Percentiles rank a stretch among this genome's conserved stretches.
These are phyloP conservation scores for Phoebastria nigripes DNA, from an alignment of 2,797 vertebrate species.

Conservation along the genomic window DNA sequence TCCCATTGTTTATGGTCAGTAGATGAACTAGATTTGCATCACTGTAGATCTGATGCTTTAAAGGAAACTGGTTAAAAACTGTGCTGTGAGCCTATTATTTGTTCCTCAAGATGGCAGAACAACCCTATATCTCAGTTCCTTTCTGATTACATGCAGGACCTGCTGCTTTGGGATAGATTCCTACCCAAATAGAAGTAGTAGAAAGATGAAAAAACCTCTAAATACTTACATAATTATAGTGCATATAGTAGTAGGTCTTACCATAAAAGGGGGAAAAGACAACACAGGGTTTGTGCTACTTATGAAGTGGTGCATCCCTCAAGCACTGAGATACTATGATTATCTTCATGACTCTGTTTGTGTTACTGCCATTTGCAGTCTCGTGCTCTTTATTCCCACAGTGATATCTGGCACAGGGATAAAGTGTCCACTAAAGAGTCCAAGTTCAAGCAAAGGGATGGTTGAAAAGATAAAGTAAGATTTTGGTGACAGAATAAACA, in stretches of 20 bases:
- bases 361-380: background rate
- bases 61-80: background rate
- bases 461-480: background rate
- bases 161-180: background rate
- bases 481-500: background rate
- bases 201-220: background rate
- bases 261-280: conserved; percentile 3
- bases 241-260: background rate
- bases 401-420: background rate
- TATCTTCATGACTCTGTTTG: background rate
- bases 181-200: background rate
- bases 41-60: background rate
- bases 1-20: conserved; percentile 2
- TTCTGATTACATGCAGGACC: background rate
- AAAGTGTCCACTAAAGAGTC: background rate
- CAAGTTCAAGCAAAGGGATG: background rate
- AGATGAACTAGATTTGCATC: background rate
- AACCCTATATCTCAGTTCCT: background rate
- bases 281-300: background rate
- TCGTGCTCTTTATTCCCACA: background rate
- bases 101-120: background rate
- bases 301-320: background rate
- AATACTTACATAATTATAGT: background rate
- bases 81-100: background rate
- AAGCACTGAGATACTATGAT: background rate